Evolutionary conservation across 2,888 invertebrate species (phyloP).

Genomic region (Cantharis lateralis): DNA sequence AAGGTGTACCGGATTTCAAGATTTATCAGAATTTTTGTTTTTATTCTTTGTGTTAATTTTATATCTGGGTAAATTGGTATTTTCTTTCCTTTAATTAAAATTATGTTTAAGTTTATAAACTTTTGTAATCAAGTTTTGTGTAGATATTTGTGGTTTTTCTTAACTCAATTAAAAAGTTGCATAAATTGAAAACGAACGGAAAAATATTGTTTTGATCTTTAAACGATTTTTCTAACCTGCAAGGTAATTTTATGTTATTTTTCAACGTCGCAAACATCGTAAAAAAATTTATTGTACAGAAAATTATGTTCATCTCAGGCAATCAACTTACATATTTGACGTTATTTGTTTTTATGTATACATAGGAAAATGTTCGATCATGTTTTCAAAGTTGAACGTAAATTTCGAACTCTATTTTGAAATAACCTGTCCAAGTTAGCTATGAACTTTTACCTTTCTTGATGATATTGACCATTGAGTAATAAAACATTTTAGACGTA

Average conservation of each 20-base stretch:
- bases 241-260: neutral
- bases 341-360: neutral
- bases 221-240: neutral
- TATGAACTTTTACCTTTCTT: neutral
- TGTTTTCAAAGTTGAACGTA: neutral
- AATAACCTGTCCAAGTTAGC: neutral
- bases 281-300: neutral
- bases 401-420: neutral
- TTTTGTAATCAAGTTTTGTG: neutral
- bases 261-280: neutral
- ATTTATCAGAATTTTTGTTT: slow-evolving; percentile 27
- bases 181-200: neutral
- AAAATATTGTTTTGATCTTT: neutral
- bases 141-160: neutral
- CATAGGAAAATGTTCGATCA: neutral
- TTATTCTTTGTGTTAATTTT: slow-evolving; percentile 28
- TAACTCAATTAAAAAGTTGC: neutral
- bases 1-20: slow-evolving; percentile 30
- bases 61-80: slow-evolving; percentile 11
- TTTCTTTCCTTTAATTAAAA: slow-evolving; percentile 11
- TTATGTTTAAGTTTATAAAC: neutral
- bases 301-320: neutral
- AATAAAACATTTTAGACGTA: neutral
- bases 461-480: neutral
- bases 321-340: neutral